Base-by-base conservation (phyloP, 2,888 invertebrate species). In the Tenthredo scrophulariae region DNA sequence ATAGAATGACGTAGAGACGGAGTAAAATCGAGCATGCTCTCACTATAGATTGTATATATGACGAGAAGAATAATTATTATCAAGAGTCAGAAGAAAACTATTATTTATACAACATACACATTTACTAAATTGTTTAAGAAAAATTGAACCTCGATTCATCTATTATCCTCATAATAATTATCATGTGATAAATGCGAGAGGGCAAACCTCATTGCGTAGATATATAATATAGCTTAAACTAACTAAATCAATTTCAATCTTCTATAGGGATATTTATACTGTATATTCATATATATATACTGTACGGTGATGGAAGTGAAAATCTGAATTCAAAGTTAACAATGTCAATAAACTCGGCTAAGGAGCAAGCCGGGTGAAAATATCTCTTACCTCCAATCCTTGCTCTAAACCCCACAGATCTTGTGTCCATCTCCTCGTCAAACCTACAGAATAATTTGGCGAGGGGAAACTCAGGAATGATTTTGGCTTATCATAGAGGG, bases 381-480 rank as follows among this genome's bases (percentile, higher is more conserved):
- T 15, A 70, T 70, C n/a, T 70, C 33, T 70, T n/a, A 70, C 37
- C 70, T 70, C 15, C 7, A 33, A 37, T 70, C 70, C 37, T 67
- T 67, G 67, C 26, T 67, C 29, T 15, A 67, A 67, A 33, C 3
- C 15, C 13, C 15, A 46, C 46, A 3, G 46, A 46, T 13, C 37
- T 37, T 7, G 18, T 9, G 13, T 18, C 37, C 37, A 75, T 50
- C 77, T 10, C 10, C 2, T 77, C 54, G 46, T 40, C 54, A 26
- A 54, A 77, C 54, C 46, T 77, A 33, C 18, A 18, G 4, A 15
- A 18, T 22, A 29, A 77, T n/a, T 4, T 13, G 22, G 15, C 40
- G 58, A 40, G 33, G 85, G 87, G 7, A 72, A 79, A 80, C 88
- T 92, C 91, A 92, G 87, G 90, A 90, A 84, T 88, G 91, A 86